A percentile compares a stretch with the other conserved stretches of the same genome.
Conservation (phyloP, 2,113 vertebrate genomes). For the Ictidomys tridecemlineatus region DNA sequence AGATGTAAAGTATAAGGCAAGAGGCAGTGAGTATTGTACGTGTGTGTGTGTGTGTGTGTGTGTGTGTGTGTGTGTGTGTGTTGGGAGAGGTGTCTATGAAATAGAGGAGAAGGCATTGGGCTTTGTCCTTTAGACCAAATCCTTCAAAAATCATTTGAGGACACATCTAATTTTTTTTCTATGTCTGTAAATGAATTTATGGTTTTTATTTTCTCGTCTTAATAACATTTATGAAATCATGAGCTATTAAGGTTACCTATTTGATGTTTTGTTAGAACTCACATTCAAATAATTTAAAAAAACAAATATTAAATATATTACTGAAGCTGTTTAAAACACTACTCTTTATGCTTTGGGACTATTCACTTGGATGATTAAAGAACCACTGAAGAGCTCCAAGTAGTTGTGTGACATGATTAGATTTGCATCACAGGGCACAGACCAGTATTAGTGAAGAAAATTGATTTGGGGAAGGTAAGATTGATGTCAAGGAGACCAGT, state of each 20-base stretch:
- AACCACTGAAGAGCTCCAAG: constrained; percentile 8
- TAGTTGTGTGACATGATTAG: background rate
- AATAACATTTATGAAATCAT: constrained; percentile 14
- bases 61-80: background rate
- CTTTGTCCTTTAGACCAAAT: background rate
- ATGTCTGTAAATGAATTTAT: background rate
- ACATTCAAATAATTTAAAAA: constrained; percentile 29
- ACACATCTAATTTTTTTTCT: background rate
- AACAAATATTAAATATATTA: background rate
- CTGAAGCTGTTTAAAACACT: constrained; percentile 37
- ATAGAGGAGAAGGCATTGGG: background rate
- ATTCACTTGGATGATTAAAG: background rate
- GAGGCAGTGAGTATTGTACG: background rate
- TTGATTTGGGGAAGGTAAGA: background rate
- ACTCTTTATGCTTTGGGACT: constrained; percentile 5
- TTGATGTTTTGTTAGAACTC: constrained; percentile 24
- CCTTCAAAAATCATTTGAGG: constrained; percentile 13
- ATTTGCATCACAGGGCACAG: background rate
- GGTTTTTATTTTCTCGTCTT: background rate
- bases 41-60: background rate
- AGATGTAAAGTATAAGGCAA: background rate
- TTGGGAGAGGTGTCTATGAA: background rate
- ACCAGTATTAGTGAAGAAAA: background rate
- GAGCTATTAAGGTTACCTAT: background rate
- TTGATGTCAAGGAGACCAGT: background rate